phyloP scores from a whole-genome alignment of 1,140 invertebrate genomes.

The Solenopsis fugax region DNA sequence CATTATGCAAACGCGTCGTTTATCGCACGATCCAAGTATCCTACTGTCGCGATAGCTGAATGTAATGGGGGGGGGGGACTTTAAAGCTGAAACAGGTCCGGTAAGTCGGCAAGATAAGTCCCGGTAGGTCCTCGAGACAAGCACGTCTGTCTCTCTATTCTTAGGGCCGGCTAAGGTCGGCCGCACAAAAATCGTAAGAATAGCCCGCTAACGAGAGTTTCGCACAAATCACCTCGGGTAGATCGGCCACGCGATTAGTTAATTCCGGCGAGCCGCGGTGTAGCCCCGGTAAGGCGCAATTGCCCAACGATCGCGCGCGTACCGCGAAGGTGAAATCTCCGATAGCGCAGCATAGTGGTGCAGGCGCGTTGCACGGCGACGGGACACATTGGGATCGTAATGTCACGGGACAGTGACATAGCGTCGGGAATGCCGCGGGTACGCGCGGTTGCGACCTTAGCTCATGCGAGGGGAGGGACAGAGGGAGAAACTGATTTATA shows the following conservation, averaged over 20 bases:
- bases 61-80: neutral
- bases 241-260: constrained; percentile 28
- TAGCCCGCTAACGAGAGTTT: constrained; percentile 49
- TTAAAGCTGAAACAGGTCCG: neutral
- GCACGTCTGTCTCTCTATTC: constrained; percentile 23
- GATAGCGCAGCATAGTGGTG: constrained; percentile 1
- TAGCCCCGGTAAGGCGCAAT: neutral
- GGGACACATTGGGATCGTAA: constrained; percentile 82
- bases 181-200: constrained; percentile 46
- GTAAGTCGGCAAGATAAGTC: constrained; percentile 6
- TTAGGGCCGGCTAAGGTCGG: neutral
- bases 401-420: constrained; percentile 82
- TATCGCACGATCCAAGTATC: neutral
- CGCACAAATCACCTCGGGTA: constrained; percentile 44
- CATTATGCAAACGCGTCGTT: constrained; percentile 20
- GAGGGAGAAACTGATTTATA: constrained; percentile 82
- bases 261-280: constrained; percentile 17
- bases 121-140: neutral
- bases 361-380: constrained; percentile 18
- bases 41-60: neutral
- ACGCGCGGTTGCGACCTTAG: neutral
- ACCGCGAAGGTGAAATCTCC: neutral
- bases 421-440: constrained; percentile 77
- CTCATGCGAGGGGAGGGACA: too few relatives aligned
- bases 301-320: constrained; percentile 9